Conservation (phyloP, 2,888 invertebrate species). For the Leptogaster cylindrica region DNA sequence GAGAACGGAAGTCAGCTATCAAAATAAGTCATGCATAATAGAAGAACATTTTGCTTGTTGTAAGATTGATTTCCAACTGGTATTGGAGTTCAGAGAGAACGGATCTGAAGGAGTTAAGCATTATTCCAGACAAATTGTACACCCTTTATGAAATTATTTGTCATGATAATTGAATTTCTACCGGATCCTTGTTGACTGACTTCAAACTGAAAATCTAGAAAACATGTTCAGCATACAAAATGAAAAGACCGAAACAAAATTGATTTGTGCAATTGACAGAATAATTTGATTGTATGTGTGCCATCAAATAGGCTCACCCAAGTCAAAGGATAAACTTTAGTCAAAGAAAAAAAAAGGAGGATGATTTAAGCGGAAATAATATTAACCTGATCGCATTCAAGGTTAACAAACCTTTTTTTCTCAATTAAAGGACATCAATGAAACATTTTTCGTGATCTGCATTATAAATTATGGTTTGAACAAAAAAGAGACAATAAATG, state of each 20-base stretch:
- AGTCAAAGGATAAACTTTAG: no score
- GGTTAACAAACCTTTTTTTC: no score
- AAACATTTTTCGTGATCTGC: no score
- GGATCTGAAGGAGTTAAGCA: not conserved
- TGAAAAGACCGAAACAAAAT: not conserved
- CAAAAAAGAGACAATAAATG: no score
- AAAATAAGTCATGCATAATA: conserved; percentile 26
- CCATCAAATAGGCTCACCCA: no score
- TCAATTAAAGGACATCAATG: no score
- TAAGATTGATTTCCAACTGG: conserved; percentile 15
- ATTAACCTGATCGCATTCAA: no score
- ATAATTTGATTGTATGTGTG: no score
- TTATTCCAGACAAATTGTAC: conserved; percentile 21
- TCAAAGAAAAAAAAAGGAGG: no score
- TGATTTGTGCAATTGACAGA: conserved; percentile 10
- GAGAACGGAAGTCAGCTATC: no score
- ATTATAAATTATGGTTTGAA: no score
- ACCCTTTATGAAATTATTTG: conserved; percentile 27
- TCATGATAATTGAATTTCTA: conserved; percentile 7
- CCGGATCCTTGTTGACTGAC: not conserved
- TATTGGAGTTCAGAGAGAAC: conserved; percentile 2
- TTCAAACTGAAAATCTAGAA: not conserved
- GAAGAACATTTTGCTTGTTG: conserved; percentile 19
- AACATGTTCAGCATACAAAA: not conserved
- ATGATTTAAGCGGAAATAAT: no score